Conservation (phyloP, 2,113 vertebrate species). For the Crotalus tigris region DNA sequence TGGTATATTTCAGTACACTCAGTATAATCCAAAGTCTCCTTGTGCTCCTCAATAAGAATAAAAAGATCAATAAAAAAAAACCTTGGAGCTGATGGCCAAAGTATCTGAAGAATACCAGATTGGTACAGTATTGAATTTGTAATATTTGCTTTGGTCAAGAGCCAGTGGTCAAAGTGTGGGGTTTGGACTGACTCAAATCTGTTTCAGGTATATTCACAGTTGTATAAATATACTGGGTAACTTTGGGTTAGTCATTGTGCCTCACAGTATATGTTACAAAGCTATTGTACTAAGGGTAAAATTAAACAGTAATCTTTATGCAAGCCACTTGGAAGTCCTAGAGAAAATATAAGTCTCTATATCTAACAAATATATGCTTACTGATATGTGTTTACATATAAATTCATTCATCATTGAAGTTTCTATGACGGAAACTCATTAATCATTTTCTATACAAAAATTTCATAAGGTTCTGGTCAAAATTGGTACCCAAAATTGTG, state of each 20-base stretch:
- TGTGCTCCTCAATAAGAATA: background rate
- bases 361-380: background rate
- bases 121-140: background rate
- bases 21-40: background rate
- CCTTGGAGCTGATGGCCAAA: background rate
- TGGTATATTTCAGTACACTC: background rate
- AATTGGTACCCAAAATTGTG: background rate
- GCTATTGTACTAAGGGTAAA: background rate
- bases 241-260: background rate
- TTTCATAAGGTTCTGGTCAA: background rate
- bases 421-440: background rate
- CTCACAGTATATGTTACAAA: background rate
- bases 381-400: background rate
- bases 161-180: background rate
- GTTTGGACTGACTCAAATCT: background rate
- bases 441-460: background rate
- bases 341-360: background rate
- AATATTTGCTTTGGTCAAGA: background rate
- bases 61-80: background rate
- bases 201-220: background rate
- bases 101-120: background rate
- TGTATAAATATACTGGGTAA: background rate
- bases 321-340: background rate
- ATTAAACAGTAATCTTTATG: background rate
- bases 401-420: background rate